Evolutionary conservation across 2,797 vertebrate species (phyloP), one percentile per base, ranked within the genome.

Genomic region (Anas georgica): DNA sequence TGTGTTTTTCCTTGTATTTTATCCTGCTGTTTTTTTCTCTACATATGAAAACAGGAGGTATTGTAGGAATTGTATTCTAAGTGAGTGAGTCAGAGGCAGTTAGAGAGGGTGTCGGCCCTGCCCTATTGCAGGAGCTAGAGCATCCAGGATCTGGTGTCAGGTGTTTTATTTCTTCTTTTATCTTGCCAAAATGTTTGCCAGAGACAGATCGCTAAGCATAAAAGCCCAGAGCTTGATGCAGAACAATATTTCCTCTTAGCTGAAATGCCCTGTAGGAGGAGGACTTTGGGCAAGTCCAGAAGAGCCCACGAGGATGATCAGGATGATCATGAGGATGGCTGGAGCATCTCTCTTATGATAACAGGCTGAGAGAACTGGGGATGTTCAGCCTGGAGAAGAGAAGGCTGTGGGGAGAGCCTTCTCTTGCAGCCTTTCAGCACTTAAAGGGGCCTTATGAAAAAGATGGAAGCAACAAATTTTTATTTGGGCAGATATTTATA

Each of bases 1-100:
- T 48, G 46, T 48, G 46, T 23, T 85, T 12, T 69, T 86, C 77
- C 25, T 77, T 70, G 54, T 50, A 17, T 76, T 91, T 91, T 82
- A 62, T 83, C 62, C 31, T 91, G 37, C 25, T 41, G 39, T 10
- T 7, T 86, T 90, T n/a, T 48, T 91, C 77, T 76, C 21, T 29
- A 3, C 52, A 20, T 41, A 18, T 54, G 18, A 31, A 58, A 79
- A 76, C 83, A 48, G 39, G 43, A 55, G 31, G 12, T 10, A 18
- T 17, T 35, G 10, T 54, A 76, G 39, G 31, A 81, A 29, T 37
- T 46, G 12, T 7, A 60, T 35, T 11, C 31, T 48, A 10, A 16
- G 26, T 28, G 62, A 45, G 16, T 39, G 56, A 63, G 31, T 86
- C 46, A 60, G 87, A 60, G 52, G 54, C 52, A 82, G 39, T 54